Evolutionary conservation across 2,113 vertebrate species (phyloP), one percentile per base, ranked within the genome.

Genomic region (Choloepus hoffmanni): DNA sequence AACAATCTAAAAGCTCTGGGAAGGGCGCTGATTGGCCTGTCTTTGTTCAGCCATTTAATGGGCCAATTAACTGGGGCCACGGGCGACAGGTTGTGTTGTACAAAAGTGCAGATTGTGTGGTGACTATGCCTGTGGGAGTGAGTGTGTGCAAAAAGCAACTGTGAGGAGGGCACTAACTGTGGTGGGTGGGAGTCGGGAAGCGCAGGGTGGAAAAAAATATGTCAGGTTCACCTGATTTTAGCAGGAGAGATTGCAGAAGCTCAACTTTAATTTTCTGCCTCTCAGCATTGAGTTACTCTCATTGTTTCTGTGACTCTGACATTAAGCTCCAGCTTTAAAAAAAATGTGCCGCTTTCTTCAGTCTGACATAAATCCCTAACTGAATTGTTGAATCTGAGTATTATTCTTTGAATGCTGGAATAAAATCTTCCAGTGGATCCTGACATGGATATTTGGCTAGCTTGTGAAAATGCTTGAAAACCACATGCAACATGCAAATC

Each of bases 191-290:
- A 43, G 5, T 14, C 7, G n/a, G 45, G 11, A 48, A 13, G 68
- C 70, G 16, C 11, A 23, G 26, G 50, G 40, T 33, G 33, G 62
- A 77, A 15, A 21, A 24, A 55, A 84, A 5, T 0, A 6, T 14
- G 76, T 77, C 60, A 18, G 19, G 28, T 21, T 26, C n/a, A 30
- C 65, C 43, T 76, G 85, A n/a, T 26, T 55, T 85, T 30, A 67
- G 58, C 85, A 48, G 60, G 43, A 83, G 68, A 91, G 30, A 76
- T 77, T 45, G 87, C 60, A 55, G 60, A 28, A 67, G 76, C 24
- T 96, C 93, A 48, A 3, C 28, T 76, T 84, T 40, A 40, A 62
- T 85, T 83, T 72, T 96, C 53, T 86, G 48, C 33, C 62, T 33
- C 48, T 90, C 5, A 12, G 76, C 43, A 77, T 3, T 30, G 63